phyloP scores from a whole-genome alignment of 2,888 invertebrate genomes.

The Sericinus montela region DNA sequence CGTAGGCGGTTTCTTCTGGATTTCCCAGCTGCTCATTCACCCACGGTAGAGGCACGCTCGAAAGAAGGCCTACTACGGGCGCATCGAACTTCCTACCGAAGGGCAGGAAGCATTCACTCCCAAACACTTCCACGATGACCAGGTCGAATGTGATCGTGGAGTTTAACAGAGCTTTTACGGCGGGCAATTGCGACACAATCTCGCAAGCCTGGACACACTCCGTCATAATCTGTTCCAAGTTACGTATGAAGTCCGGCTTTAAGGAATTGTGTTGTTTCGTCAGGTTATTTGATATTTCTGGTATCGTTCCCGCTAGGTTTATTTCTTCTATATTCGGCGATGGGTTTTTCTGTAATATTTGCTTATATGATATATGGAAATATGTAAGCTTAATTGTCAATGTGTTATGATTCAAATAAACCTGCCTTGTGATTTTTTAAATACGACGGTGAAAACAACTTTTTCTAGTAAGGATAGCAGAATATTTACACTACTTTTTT shows the following conservation, averaged over 20 bases:
- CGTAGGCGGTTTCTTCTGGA: slow-evolving; percentile 77
- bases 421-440: too few relatives aligned
- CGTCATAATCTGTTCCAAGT: slow-evolving; percentile 65
- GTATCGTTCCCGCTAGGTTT: slow-evolving; percentile 67
- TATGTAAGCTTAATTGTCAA: too few relatives aligned
- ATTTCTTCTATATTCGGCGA: slow-evolving; percentile 64
- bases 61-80: slow-evolving; percentile 74
- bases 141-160: slow-evolving; percentile 57
- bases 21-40: slow-evolving; percentile 76
- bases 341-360: slow-evolving; percentile 58
- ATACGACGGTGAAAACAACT: too few relatives aligned
- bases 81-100: slow-evolving; percentile 73
- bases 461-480: too few relatives aligned
- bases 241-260: slow-evolving; percentile 58
- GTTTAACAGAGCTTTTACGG: slow-evolving; percentile 55
- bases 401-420: too few relatives aligned
- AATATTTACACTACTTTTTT: too few relatives aligned
- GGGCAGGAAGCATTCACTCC: slow-evolving; percentile 78
- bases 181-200: slow-evolving; percentile 55
- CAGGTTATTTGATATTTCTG: slow-evolving; percentile 65
- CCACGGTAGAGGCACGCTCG: slow-evolving; percentile 78
- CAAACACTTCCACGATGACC: slow-evolving; percentile 74
- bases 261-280: slow-evolving; percentile 49
- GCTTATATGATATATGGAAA: too few relatives aligned
- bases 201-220: slow-evolving; percentile 71